Percentiles rank a stretch among this genome's conserved stretches.
These are phyloP conservation scores for Drosophila micromelanica DNA, from an alignment of 1,140 invertebrate species.

Conservation along the genomic window DNA sequence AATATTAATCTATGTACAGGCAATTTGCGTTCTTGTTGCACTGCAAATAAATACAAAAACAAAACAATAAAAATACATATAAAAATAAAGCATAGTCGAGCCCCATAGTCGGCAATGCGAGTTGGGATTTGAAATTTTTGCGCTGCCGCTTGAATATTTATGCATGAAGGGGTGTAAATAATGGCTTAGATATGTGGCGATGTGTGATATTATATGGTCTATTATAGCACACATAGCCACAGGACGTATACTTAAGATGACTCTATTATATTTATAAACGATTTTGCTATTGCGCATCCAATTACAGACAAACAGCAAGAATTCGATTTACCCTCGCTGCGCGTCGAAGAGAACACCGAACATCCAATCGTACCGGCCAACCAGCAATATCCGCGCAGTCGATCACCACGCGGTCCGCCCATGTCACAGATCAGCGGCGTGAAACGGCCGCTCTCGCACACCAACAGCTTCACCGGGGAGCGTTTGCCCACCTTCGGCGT, in stretches of 20 bases:
- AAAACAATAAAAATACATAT: conserved; percentile 9
- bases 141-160: no score
- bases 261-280: neutral
- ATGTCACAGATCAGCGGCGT: conserved; percentile 97
- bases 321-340: conserved; percentile 94
- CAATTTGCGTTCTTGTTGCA: conserved; percentile 47
- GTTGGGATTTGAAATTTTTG: conserved; percentile 23
- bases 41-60: conserved; percentile 15
- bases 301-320: conserved; percentile 97
- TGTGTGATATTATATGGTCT: no score
- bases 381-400: conserved; percentile 62
- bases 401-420: conserved; percentile 85
- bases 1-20: conserved; percentile 74
- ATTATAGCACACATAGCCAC: neutral
- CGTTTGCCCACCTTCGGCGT: conserved; percentile 96
- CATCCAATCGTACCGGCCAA: conserved; percentile 84
- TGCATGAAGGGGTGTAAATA: no score
- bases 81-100: no score
- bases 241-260: conserved; percentile 6
- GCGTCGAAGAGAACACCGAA: conserved; percentile 90
- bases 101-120: conserved; percentile 56
- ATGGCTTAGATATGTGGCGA: no score
- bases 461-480: conserved; percentile 95
- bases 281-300: neutral
- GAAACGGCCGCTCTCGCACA: conserved; percentile 93